A percentile compares a stretch with the other conserved stretches of the same genome.
Evolutionary conservation across 1,140 invertebrate genomes (phyloP).

Genomic region (Drosophila cardini): DNA sequence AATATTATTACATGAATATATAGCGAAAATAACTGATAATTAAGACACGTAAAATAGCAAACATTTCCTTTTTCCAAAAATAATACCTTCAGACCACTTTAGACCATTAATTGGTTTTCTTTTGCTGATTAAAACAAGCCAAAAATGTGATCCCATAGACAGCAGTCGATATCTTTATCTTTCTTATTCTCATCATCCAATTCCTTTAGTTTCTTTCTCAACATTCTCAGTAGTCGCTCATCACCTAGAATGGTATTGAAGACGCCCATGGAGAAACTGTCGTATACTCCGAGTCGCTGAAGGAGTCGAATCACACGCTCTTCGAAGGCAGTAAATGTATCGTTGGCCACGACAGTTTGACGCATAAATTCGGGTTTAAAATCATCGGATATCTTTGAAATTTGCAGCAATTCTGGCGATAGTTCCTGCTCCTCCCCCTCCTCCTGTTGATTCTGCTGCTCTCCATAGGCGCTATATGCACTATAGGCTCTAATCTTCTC

Average conservation of each 20-base stretch:
- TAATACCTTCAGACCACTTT: too few relatives aligned
- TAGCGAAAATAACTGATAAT: too few relatives aligned
- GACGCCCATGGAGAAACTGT: constrained; percentile 24
- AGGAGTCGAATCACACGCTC: constrained; percentile 38
- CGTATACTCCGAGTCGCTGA: constrained; percentile 41
- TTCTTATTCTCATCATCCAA: constrained; percentile 10
- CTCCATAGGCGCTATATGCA: constrained; percentile 7
- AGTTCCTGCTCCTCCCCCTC: neutral
- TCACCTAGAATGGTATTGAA: constrained; percentile 52
- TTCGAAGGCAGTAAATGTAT: constrained; percentile 5
- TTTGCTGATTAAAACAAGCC: constrained; percentile 23
- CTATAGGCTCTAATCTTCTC: constrained; percentile 47
- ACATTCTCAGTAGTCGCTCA: constrained; percentile 29
- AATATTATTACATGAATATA: too few relatives aligned
- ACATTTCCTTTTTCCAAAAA: too few relatives aligned
- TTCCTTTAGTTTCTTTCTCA: constrained; percentile 40
- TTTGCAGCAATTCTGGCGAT: neutral
- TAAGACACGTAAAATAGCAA: too few relatives aligned
- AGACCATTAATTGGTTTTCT: neutral
- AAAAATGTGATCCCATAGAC: constrained; percentile 41
- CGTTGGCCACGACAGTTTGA: neutral
- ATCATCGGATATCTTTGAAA: neutral
- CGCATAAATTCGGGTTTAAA: neutral
- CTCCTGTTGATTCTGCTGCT: neutral
- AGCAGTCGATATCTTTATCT: constrained; percentile 9